Conservation (phyloP, 2,797 vertebrate genomes). For the Hydrocynus forskahlii region DNA sequence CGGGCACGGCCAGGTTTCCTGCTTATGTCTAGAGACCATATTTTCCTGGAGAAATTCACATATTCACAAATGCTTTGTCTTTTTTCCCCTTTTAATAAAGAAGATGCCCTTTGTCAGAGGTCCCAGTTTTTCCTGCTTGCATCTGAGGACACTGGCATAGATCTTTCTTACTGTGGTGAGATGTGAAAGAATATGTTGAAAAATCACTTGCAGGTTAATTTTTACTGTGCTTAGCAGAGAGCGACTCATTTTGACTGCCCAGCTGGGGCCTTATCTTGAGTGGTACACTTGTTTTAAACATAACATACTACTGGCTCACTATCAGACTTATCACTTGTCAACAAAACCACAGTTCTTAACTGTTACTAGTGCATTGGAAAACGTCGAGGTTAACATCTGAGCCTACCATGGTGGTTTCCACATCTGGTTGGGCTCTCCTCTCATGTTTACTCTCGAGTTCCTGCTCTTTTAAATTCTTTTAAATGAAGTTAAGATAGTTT, state of each 20-base stretch:
- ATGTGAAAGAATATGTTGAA: not conserved
- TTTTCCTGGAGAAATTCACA: not conserved
- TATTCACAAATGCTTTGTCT: not conserved
- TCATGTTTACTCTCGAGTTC: too few species aligned
- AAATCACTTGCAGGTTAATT: not conserved
- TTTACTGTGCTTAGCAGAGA: not conserved
- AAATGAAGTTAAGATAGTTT: too few species aligned
- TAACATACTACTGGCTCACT: too few species aligned
- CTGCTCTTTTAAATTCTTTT: too few species aligned
- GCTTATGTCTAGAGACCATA: conserved; percentile 4
- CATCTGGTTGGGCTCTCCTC: too few species aligned
- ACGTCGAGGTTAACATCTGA: too few species aligned
- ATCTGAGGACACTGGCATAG: not conserved
- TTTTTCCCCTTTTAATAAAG: not conserved
- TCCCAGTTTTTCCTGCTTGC: not conserved
- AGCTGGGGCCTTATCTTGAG: not conserved
- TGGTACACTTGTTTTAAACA: too few species aligned
- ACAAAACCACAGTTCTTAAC: too few species aligned
- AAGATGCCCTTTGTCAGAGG: not conserved
- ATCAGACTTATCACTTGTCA: too few species aligned
- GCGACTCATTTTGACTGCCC: not conserved
- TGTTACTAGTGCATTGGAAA: too few species aligned
- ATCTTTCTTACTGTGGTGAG: not conserved
- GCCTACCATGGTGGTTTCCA: too few species aligned
- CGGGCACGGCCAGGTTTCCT: not conserved